Percentiles rank a stretch among this genome's conserved stretches.
These are phyloP conservation scores for Metacarcinus magister DNA, from an alignment of 2,888 invertebrate genomes.

Conservation along the genomic window DNA sequence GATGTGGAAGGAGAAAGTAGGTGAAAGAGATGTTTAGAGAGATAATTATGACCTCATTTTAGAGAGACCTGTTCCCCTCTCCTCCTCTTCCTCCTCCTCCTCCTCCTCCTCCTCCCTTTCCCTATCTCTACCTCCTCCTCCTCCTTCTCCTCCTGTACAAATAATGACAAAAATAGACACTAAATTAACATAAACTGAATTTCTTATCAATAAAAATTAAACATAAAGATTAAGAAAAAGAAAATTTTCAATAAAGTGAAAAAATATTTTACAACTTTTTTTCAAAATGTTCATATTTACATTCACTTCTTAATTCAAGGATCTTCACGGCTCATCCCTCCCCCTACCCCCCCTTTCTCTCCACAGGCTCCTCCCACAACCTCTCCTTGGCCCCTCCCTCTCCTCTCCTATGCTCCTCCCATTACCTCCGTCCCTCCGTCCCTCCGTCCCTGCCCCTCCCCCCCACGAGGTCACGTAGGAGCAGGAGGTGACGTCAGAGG, in stretches of 20 bases:
- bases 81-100: conserved; percentile 13
- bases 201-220: not conserved
- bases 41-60: not conserved
- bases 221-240: not conserved
- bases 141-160: not conserved
- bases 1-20: conserved; percentile 14
- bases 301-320: not conserved
- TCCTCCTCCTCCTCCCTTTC: not conserved
- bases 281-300: not conserved
- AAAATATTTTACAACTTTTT: not conserved
- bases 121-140: not conserved
- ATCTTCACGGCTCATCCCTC: not conserved
- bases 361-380: not conserved
- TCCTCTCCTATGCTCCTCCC: conserved; percentile 1
- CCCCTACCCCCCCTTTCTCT: not conserved
- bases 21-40: not conserved
- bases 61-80: not conserved
- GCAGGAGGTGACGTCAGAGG: not conserved
- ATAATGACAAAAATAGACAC: not conserved
- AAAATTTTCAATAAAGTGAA: not conserved
- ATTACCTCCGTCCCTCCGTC: not conserved
- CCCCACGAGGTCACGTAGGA: not conserved
- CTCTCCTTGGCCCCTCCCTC: conserved; percentile 42
- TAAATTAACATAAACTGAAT: not conserved
- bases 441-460: not conserved